Percentiles rank a stretch among this genome's conserved stretches.
These are phyloP conservation scores for Chloropsis cyanopogon DNA, from an alignment of 2,113 vertebrate species.

Conservation along the genomic window DNA sequence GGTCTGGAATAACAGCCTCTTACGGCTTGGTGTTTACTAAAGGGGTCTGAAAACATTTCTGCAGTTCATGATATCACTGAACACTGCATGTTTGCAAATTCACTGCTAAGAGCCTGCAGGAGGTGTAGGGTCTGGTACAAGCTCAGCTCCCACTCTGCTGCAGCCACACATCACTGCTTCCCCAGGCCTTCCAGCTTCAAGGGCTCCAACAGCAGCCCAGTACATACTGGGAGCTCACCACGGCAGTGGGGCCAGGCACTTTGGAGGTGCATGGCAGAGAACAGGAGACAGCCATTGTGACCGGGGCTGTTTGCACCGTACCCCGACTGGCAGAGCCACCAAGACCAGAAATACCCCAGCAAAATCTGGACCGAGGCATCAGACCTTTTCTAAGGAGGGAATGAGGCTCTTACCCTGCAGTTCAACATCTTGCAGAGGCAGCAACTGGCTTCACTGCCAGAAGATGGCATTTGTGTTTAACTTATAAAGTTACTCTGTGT, in stretches of 20 bases:
- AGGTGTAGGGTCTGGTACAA: too few species aligned
- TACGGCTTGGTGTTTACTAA: background rate
- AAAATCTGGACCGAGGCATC: background rate
- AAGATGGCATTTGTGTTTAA: background rate
- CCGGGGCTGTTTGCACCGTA: rapidly evolving
- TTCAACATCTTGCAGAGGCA: background rate
- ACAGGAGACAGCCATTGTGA: too few species aligned
- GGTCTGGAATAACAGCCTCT: background rate
- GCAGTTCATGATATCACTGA: background rate
- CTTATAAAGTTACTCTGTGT: background rate
- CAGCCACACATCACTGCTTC: background rate
- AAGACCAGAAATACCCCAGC: background rate
- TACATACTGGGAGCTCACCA: background rate
- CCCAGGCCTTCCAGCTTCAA: background rate
- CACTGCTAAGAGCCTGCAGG: background rate
- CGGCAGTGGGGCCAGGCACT: background rate
- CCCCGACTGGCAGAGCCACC: background rate
- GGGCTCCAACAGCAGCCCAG: background rate
- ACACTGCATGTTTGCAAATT: background rate
- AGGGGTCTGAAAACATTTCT: background rate
- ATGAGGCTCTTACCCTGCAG: background rate
- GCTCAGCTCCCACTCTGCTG: background rate
- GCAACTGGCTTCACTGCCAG: background rate
- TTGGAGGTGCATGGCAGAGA: background rate
- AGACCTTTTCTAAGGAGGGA: background rate